phyloP scores from a whole-genome alignment of 2,888 invertebrate species.

The Criorhina ranunculi region DNA sequence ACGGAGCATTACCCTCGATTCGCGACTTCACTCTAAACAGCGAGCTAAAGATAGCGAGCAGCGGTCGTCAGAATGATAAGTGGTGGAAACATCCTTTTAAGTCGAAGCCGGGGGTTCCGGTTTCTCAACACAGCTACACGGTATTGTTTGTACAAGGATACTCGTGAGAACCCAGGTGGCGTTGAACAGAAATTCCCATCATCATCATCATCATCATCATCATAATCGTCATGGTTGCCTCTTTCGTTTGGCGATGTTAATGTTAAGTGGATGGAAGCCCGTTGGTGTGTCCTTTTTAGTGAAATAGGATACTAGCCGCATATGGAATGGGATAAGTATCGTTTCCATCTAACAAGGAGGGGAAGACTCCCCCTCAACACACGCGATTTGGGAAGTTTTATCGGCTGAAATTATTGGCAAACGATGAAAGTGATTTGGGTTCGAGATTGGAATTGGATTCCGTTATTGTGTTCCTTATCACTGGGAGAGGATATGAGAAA shows the following conservation, averaged over 20 bases:
- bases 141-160: constrained; percentile 19
- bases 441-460: constrained; percentile 1
- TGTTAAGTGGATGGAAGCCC: constrained; percentile 20
- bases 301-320: constrained; percentile 10
- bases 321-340: constrained; percentile 7
- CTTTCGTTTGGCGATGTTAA: constrained; percentile 8
- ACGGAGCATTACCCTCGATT: background rate
- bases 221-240: constrained; percentile 16
- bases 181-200: constrained; percentile 18
- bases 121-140: too few relatives aligned
- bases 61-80: constrained; percentile 20
- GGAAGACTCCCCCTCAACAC: background rate
- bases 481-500: background rate
- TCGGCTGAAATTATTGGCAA: constrained; percentile 28
- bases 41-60: constrained; percentile 6
- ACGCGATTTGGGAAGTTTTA: constrained; percentile 6
- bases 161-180: constrained; percentile 46
- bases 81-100: constrained; percentile 11
- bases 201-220: constrained; percentile 27
- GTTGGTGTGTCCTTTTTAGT: constrained; percentile 9
- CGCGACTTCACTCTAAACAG: constrained; percentile 1
- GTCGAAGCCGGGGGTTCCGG: too few relatives aligned
- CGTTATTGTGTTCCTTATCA: background rate
- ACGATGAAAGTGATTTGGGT: constrained; percentile 46
- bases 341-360: background rate